A percentile compares a stretch with the other conserved stretches of the same genome.
phyloP scores from a whole-genome alignment of 2,113 vertebrate genomes.

The Oryctolagus cuniculus region mOryCun1.1 NC_091438.1:85488001-85488500 shows the following conservation, averaged over 20 bases:
- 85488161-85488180: conserved; percentile 49
- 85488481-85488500: conserved; percentile 70
- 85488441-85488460: conserved; percentile 58
- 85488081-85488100: neutral
- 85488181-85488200: conserved; percentile 43
- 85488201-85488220: conserved; percentile 60
- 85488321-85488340: conserved; percentile 49
- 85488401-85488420: conserved; percentile 7
- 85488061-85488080: neutral
- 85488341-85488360: neutral
- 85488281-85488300: conserved; percentile 33
- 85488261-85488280: neutral
- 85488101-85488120: conserved; percentile 22
- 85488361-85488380: conserved; percentile 26
- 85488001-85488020: neutral
- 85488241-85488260: neutral
- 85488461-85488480: conserved; percentile 56
- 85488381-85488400: conserved; percentile 63
- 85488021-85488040: neutral
- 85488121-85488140: too few relatives aligned
- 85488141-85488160: neutral
- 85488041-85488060: neutral
- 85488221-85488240: conserved; percentile 51
- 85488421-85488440: conserved; percentile 57
- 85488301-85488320: conserved; percentile 46